Evolutionary conservation across 2,888 invertebrate species (phyloP).

Genomic region (Neoscelio sp.): DNA sequence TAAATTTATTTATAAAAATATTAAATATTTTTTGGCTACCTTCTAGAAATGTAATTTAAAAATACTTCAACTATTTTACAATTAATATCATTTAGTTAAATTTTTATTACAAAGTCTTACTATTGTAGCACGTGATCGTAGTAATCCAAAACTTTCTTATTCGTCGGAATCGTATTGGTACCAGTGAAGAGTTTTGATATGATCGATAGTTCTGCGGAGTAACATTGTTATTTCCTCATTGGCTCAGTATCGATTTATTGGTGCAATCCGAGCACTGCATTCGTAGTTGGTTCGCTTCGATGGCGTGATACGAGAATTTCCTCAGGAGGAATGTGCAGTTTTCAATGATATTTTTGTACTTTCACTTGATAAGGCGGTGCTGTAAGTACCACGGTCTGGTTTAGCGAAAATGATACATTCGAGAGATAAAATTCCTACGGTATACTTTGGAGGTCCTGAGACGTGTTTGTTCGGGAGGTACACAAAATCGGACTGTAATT

Average conservation of each 20-base stretch:
- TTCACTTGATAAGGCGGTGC: slow-evolving; percentile 46
- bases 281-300: slow-evolving; percentile 15
- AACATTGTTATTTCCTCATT: slow-evolving; percentile 45
- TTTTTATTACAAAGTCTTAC: too few relatives aligned
- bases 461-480: slow-evolving; percentile 58
- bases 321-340: slow-evolving; percentile 23
- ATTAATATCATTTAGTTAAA: too few relatives aligned
- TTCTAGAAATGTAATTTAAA: too few relatives aligned
- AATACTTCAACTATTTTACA: too few relatives aligned
- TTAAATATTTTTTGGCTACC: too few relatives aligned
- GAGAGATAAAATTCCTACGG: slow-evolving; percentile 27
- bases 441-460: slow-evolving; percentile 53
- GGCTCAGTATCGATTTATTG: slow-evolving; percentile 29
- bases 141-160: slow-evolving; percentile 24
- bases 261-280: slow-evolving; percentile 11
- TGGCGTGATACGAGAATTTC: slow-evolving; percentile 15
- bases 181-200: slow-evolving; percentile 18
- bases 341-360: slow-evolving; percentile 43
- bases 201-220: slow-evolving; percentile 27
- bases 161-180: slow-evolving; percentile 3
- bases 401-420: slow-evolving; percentile 38
- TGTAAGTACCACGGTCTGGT: slow-evolving; percentile 17
- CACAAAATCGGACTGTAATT: slow-evolving; percentile 60
- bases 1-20: too few relatives aligned
- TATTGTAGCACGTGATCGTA: not conserved